These are phyloP conservation scores for Myripristis jacobus DNA, from an alignment of 2,797 vertebrate species.

Conservation along the genomic window DNA sequence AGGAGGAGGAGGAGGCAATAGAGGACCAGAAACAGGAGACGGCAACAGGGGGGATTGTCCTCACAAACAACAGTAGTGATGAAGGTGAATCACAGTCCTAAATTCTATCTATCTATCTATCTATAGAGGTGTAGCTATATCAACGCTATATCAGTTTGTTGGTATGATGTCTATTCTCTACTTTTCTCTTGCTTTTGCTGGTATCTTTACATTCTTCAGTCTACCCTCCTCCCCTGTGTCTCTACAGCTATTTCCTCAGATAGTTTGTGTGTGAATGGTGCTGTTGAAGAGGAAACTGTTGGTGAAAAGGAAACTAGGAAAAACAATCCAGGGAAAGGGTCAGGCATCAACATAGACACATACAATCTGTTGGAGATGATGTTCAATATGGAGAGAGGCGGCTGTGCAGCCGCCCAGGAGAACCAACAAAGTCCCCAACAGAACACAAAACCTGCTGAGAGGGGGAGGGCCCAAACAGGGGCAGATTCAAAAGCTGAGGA, in stretches of 20 bases:
- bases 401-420: constrained; percentile 67
- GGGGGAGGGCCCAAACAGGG: constrained; percentile 8
- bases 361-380: constrained; percentile 89
- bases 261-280: constrained; percentile 4
- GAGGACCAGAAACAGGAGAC: constrained; percentile 44
- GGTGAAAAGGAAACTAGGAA: background rate
- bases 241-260: background rate
- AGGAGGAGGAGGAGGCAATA: constrained; percentile 48
- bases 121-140: background rate
- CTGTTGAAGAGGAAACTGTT: background rate
- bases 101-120: no score
- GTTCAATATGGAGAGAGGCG: constrained; percentile 90
- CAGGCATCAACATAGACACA: constrained; percentile 72
- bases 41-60: constrained; percentile 60
- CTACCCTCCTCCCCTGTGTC: background rate
- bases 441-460: constrained; percentile 4
- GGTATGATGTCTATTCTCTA: background rate
- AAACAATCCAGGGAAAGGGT: constrained; percentile 64
- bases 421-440: constrained; percentile 34
- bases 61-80: constrained; percentile 60
- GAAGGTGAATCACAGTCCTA: constrained; percentile 63
- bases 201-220: background rate
- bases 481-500: background rate
- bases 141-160: no score
- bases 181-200: background rate